Evolutionary conservation across 2,797 vertebrate species (phyloP), one percentile per base, ranked within the genome.

Genomic region (Enteromius thamalakanensis): DNA sequence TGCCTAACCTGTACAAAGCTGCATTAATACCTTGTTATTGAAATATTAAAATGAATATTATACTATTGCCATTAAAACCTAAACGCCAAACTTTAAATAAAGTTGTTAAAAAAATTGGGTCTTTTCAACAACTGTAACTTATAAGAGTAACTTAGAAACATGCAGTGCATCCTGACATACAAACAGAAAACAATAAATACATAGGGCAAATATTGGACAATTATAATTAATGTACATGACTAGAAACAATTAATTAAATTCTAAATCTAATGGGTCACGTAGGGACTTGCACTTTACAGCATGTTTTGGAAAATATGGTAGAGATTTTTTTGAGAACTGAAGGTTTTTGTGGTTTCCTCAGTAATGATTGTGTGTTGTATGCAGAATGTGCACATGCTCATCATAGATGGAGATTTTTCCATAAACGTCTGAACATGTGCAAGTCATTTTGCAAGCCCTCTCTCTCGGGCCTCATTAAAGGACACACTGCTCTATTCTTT

Each of bases 401-500:
- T 21, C 21, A 37, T 8, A 76, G 74, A 37, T 55, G 71, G 49
- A 75, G 49, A 75, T 75, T 11, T 55, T 55, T 14, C 19, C 72
- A 15, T 32, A 55, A 15, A 75, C 53, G 21, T 53, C 19, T 55
- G 29, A 75, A 75, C 49, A 75, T 75, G n/a, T 76, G 53, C n/a
- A 60, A 76, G 53, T 42, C 8, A 60, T 76, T 76, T 76, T 23
- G 74, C 34, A 76, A 29, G 4, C 49, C 1, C 51, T 75, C 70
- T 72, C 51, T 51, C 72, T 15, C 19, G 0, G n/a, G 21, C n/a
- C 40, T 62, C n/a, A 62, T 76, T 76, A 76, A 76, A 62, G 37
- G 15, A 45, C 53, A 76, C 55, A 45, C 75, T 76, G 75, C 75
- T 62, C 55, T 40, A 23, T 76, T 76, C 12, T 58, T 26, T 19